Evolutionary conservation across 2,113 vertebrate genomes (phyloP).

Genomic region (Eidolon helvum): DNA sequence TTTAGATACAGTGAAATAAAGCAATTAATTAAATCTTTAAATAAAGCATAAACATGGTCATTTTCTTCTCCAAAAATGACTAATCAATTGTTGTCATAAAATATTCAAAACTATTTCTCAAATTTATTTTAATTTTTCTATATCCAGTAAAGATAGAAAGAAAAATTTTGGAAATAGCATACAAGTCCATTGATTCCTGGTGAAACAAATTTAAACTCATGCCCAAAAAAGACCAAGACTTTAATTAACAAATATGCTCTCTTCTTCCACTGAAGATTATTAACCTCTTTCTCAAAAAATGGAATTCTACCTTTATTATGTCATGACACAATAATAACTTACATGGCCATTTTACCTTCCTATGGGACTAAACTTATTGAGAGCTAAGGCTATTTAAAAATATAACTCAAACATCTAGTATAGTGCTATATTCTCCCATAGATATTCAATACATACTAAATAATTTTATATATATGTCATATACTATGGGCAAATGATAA

Average conservation of each 20-base stretch:
- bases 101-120: neutral
- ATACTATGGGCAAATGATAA: neutral
- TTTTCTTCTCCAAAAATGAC: constrained; percentile 37
- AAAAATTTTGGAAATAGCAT: neutral
- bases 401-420: neutral
- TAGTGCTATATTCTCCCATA: neutral
- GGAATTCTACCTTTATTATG: neutral
- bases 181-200: neutral
- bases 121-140: constrained; percentile 6
- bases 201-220: constrained; percentile 42
- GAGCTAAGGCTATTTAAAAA: neutral
- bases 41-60: constrained; percentile 32
- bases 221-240: neutral
- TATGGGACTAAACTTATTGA: neutral
- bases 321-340: constrained; percentile 27
- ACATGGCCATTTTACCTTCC: neutral
- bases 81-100: constrained; percentile 22
- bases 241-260: neutral
- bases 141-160: neutral
- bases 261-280: neutral
- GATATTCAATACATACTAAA: neutral
- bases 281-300: neutral
- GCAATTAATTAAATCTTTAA: constrained; percentile 43
- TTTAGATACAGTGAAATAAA: constrained; percentile 28
- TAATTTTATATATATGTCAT: neutral